Evolutionary conservation across 2,888 invertebrate species (phyloP).

Genomic region (Leptarthrus brevirostris): DNA sequence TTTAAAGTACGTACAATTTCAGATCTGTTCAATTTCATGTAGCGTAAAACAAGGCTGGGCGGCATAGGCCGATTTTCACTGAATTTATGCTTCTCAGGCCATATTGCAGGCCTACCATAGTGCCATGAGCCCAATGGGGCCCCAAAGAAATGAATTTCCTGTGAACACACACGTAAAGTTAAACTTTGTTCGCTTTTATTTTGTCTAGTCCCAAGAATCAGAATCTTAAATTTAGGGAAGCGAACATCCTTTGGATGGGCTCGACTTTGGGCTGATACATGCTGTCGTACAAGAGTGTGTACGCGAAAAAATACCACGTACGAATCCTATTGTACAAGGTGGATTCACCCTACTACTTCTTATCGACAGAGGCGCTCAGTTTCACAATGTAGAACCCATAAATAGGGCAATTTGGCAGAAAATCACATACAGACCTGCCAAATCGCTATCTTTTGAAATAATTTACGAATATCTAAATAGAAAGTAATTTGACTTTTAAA

Average conservation of each 20-base stretch:
- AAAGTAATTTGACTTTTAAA: conserved; percentile 50
- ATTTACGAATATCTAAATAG: conserved; percentile 49
- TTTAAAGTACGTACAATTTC: conserved; percentile 31
- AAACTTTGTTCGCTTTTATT: conserved; percentile 9
- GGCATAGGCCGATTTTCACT: conserved; percentile 26
- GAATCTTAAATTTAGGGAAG: conserved; percentile 24
- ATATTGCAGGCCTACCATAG: not conserved
- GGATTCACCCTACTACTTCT: not conserved
- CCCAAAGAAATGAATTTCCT: not conserved
- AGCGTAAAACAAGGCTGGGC: conserved; percentile 39
- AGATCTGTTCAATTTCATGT: conserved; percentile 34
- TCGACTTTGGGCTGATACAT: no score
- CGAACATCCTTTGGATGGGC: no score
- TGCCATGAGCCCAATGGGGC: not conserved
- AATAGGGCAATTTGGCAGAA: conserved; percentile 51
- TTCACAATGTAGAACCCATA: conserved; percentile 44
- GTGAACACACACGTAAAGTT: conserved; percentile 1
- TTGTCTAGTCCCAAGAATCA: conserved; percentile 11
- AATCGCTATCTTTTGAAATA: conserved; percentile 48
- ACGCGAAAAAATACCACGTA: conserved; percentile 37
- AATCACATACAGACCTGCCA: conserved; percentile 48
- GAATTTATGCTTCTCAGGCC: conserved; percentile 32
- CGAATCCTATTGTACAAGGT: not conserved
- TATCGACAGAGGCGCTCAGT: conserved; percentile 1
- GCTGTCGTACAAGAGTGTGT: conserved; percentile 24